Percentiles rank a stretch among this genome's conserved stretches.
Conservation (phyloP, 30 jellyfish, hydroid and myxozoan genomes). For the Chrysaora quinquecirrha region DNA sequence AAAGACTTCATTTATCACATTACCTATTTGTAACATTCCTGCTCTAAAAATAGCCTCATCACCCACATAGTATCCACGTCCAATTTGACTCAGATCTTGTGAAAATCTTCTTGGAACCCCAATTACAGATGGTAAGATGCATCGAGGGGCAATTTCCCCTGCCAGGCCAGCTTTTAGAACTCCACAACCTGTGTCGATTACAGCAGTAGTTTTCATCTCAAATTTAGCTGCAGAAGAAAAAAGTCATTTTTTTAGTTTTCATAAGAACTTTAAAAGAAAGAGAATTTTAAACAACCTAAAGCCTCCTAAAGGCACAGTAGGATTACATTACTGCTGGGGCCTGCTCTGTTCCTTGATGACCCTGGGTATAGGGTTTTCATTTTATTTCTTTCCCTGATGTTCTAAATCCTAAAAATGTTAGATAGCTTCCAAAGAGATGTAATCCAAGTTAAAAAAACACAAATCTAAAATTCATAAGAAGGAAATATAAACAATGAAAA, state of each 20-base stretch:
- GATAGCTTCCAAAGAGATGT: no score
- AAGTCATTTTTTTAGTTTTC: not conserved
- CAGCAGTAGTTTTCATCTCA: constrained; percentile 71
- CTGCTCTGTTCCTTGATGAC: no score
- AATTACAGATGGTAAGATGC: constrained; percentile 86
- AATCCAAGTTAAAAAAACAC: no score
- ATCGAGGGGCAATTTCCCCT: constrained; percentile 80
- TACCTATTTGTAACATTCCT: constrained; percentile 96
- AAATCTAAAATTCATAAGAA: no score
- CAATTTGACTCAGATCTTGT: constrained; percentile 85
- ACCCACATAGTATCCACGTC: constrained; percentile 88
- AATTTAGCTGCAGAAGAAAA: constrained; percentile 4
- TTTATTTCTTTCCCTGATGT: no score
- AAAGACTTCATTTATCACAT: not conserved
- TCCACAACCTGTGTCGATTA: constrained; percentile 96
- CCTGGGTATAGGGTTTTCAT: no score
- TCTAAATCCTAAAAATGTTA: no score
- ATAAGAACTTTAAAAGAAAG: no score
- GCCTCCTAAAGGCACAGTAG: no score
- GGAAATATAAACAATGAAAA: no score
- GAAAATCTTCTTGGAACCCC: constrained; percentile 98
- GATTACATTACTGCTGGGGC: no score
- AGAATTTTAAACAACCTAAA: no score
- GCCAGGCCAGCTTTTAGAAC: constrained; percentile 89
- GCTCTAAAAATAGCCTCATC: constrained; percentile 87